These are phyloP conservation scores for Muscicapa adusta DNA, from an alignment of 2,113 vertebrate genomes.

Conservation along the genomic window DNA sequence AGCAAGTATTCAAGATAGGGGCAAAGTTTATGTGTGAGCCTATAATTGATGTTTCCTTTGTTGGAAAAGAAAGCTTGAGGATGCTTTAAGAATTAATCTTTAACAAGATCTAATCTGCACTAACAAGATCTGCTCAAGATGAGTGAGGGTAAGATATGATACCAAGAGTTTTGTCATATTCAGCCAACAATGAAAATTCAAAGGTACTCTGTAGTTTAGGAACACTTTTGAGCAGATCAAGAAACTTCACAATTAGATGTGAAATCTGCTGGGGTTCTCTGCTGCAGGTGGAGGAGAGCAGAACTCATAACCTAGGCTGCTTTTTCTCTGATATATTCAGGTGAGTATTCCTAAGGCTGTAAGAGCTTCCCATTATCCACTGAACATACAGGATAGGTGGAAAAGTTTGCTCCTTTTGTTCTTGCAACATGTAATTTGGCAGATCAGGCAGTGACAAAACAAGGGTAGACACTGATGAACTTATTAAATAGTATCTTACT, in stretches of 20 bases:
- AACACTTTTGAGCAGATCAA: slow-evolving; percentile 66
- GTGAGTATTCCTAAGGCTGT: background rate
- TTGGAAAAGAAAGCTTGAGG: slow-evolving; percentile 83
- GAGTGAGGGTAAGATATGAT: slow-evolving; percentile 78
- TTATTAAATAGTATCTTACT: background rate
- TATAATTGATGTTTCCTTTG: slow-evolving; percentile 93
- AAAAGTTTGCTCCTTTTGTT: background rate
- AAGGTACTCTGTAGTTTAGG: slow-evolving; percentile 65
- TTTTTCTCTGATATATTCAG: background rate
- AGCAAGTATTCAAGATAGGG: slow-evolving; percentile 87
- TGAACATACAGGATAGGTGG: background rate
- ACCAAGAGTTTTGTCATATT: slow-evolving; percentile 85
- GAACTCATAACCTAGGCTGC: background rate
- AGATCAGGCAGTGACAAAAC: background rate
- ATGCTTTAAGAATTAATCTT: slow-evolving; percentile 95
- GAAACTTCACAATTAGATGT: slow-evolving; percentile 49
- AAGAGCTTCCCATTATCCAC: background rate
- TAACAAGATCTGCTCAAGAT: slow-evolving; percentile 84
- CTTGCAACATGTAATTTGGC: background rate
- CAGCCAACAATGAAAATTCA: slow-evolving; percentile 80
- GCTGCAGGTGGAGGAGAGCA: background rate
- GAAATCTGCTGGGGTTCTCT: background rate
- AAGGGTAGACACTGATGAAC: background rate
- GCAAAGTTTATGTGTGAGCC: slow-evolving; percentile 93
- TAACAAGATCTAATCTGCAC: slow-evolving; percentile 94